Conservation (phyloP, 1,140 invertebrate genomes). For the Aporrectodea caliginosa region DNA sequence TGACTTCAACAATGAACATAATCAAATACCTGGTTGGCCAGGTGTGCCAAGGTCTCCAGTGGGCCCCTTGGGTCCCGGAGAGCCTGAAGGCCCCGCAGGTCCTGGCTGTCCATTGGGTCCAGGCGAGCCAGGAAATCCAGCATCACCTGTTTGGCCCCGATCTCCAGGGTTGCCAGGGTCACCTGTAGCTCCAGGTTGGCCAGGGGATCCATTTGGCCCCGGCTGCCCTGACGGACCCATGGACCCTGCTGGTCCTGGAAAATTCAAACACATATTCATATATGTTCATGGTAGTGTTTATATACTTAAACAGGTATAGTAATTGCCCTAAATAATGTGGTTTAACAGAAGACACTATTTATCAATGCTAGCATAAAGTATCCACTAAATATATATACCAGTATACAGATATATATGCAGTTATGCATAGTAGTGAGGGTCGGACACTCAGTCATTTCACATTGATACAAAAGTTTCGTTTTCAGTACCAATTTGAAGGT, state of each 20-base stretch:
- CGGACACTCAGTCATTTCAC: no score
- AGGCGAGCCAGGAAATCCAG: constrained; percentile 4
- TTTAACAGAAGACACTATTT: neutral
- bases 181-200: constrained; percentile 55
- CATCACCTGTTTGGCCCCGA: neutral
- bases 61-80: constrained; percentile 15
- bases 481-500: no score
- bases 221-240: constrained; percentile 63
- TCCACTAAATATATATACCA: neutral
- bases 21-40: constrained; percentile 17
- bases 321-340: neutral
- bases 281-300: neutral
- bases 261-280: constrained; percentile 33
- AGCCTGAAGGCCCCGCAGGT: constrained; percentile 1
- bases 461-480: no score
- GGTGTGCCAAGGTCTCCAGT: constrained; percentile 16
- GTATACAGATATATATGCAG: constrained; percentile 35
- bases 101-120: constrained; percentile 23
- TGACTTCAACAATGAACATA: no score
- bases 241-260: constrained; percentile 66
- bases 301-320: neutral
- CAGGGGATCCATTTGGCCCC: constrained; percentile 64
- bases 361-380: neutral
- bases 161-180: neutral
- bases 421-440: no score